These are phyloP conservation scores for Ifrita kowaldi DNA, from an alignment of 2,113 vertebrate genomes.

Conservation along the genomic window DNA sequence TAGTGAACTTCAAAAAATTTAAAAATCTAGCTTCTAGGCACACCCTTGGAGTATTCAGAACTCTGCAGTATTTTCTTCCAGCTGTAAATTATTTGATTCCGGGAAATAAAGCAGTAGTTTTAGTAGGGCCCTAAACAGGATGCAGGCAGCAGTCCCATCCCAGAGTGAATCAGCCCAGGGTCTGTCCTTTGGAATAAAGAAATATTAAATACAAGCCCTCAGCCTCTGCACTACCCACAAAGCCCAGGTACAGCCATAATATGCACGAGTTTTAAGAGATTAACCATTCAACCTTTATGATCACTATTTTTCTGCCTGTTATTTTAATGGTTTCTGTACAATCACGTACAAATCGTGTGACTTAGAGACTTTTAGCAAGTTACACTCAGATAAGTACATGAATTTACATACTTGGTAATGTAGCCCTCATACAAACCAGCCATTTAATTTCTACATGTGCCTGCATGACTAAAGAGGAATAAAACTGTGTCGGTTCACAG, in stretches of 20 bases:
- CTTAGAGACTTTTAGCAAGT: neutral
- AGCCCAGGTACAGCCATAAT: neutral
- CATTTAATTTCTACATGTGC: neutral
- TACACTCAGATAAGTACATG: neutral
- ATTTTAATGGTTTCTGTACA: neutral
- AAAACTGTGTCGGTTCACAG: neutral
- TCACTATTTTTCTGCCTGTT: neutral
- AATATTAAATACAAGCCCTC: neutral
- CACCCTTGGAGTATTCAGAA: neutral
- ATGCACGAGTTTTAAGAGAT: neutral
- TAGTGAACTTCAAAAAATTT: rapidly evolving
- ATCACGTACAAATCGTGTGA: neutral
- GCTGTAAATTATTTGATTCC: neutral
- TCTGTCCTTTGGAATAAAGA: neutral
- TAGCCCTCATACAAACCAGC: neutral
- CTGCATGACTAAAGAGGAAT: neutral
- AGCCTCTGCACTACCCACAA: neutral
- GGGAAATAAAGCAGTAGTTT: neutral
- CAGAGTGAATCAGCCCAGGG: rapidly evolving
- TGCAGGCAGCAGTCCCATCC: neutral
- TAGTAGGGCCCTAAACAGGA: neutral
- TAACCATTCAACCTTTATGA: neutral
- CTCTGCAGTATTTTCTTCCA: neutral
- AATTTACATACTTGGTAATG: neutral
- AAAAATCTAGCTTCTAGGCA: neutral